Percentiles rank a stretch among this genome's conserved stretches.
Evolutionary conservation across 2,113 vertebrate genomes (phyloP).

Genomic region (Bagarius yarrelli): DNA sequence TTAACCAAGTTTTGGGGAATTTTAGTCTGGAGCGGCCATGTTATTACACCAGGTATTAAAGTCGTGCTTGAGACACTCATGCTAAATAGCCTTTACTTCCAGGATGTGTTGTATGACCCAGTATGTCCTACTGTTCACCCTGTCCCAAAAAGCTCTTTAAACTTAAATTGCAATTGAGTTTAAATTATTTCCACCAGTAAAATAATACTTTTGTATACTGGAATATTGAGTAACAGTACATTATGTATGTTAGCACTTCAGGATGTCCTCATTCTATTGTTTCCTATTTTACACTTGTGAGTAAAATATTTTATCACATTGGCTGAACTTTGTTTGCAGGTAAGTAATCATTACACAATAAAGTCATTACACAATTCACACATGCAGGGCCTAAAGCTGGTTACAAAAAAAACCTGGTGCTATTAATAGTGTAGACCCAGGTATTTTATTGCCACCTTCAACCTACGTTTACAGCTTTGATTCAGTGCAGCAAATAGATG

Average conservation of each 20-base stretch:
- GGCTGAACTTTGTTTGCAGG: no score
- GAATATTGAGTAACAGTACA: not conserved
- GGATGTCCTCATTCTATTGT: not conserved
- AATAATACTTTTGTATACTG: no score
- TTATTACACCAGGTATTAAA: no score
- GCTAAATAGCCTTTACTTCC: no score
- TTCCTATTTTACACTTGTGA: not conserved
- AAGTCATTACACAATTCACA: not conserved
- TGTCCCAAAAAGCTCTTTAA: not conserved
- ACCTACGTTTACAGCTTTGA: conserved; percentile 25
- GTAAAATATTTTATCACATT: no score
- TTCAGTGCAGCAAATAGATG: not conserved
- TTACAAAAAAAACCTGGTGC: not conserved
- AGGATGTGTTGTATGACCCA: no score
- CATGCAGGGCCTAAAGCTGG: not conserved
- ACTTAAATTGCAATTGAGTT: not conserved
- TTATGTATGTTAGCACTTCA: not conserved
- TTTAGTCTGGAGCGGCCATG: no score
- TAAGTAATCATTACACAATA: not conserved
- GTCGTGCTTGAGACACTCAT: no score
- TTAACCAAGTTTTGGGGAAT: no score
- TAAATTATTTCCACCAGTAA: not conserved
- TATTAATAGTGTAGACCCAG: not conserved
- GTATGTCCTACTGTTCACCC: no score
- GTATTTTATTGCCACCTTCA: not conserved